These are phyloP conservation scores for Tigriopus californicus DNA, from an alignment of 2,888 invertebrate genomes.

Conservation along the genomic window DNA sequence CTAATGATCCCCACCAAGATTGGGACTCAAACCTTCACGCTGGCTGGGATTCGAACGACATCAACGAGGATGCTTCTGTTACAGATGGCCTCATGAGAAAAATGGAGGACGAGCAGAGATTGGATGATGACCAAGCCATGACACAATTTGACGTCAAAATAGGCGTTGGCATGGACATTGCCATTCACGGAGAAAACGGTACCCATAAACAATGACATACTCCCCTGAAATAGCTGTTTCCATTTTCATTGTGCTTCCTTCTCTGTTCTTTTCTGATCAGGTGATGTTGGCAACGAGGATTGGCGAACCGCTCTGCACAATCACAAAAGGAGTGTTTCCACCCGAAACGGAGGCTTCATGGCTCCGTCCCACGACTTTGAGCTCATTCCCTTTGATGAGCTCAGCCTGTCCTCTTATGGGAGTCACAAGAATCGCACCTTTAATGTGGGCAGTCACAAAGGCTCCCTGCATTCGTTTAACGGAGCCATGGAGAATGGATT, in stretches of 20 bases:
- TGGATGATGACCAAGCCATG: not conserved
- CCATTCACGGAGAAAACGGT: slow-evolving; percentile 47
- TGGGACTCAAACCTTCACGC: too few species aligned
- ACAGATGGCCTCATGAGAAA: slow-evolving; percentile 6
- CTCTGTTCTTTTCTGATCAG: slow-evolving; percentile 17
- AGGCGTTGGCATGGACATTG: slow-evolving; percentile 81
- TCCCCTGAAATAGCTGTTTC: not conserved
- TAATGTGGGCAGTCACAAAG: slow-evolving; percentile 78
- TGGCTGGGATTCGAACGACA: too few species aligned
- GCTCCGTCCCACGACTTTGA: too few species aligned
- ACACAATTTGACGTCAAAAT: slow-evolving; percentile 58
- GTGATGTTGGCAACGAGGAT: too few species aligned
- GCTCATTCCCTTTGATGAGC: slow-evolving; percentile 15
- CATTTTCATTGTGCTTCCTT: slow-evolving; percentile 2
- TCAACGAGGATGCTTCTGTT: not conserved
- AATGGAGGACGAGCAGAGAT: slow-evolving; percentile 13
- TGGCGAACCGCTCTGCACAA: too few species aligned
- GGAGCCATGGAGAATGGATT: slow-evolving; percentile 34
- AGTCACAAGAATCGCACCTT: slow-evolving; percentile 74
- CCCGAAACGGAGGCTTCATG: too few species aligned
- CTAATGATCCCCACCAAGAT: too few species aligned
- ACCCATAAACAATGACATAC: not conserved
- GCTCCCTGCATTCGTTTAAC: slow-evolving; percentile 33
- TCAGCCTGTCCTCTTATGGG: slow-evolving; percentile 73
- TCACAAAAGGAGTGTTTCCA: too few species aligned